phyloP scores from a whole-genome alignment of 1,140 invertebrate genomes.

The Bombus waltoni region DNA sequence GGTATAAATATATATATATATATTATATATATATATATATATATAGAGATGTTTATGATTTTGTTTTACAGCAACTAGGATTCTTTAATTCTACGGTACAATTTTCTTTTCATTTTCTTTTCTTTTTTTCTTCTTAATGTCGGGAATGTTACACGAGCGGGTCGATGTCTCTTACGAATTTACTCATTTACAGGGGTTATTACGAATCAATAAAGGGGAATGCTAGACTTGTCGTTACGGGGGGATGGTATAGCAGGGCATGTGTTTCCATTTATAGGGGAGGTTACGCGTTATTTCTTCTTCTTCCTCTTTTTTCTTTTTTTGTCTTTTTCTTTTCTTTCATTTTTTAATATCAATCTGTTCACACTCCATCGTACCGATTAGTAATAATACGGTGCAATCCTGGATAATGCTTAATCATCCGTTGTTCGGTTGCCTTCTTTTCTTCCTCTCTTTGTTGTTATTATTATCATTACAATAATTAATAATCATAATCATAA shows the following conservation, averaged over 20 bases:
- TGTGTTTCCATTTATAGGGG: slow-evolving; percentile 3
- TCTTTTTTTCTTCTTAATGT: slow-evolving; percentile 24
- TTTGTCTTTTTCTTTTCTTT: background rate
- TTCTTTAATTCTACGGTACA: slow-evolving; percentile 58
- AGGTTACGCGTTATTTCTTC: slow-evolving; percentile 43
- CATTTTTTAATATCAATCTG: slow-evolving; percentile 70
- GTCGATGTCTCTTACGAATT: slow-evolving; percentile 61
- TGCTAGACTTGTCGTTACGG: slow-evolving; percentile 16
- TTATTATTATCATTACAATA: slow-evolving; percentile 65
- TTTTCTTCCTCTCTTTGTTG: background rate
- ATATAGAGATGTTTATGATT: background rate
- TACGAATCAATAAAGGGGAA: slow-evolving; percentile 21
- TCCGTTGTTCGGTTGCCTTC: slow-evolving; percentile 21
- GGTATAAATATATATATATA: slow-evolving; percentile 65
- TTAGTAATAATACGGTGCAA: slow-evolving; percentile 56
- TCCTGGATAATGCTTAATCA: slow-evolving; percentile 65
- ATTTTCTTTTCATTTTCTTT: slow-evolving; percentile 6
- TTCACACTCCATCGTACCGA: slow-evolving; percentile 66
- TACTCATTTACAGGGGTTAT: slow-evolving; percentile 51
- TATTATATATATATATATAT: slow-evolving; percentile 40
- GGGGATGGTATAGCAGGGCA: slow-evolving; percentile 5
- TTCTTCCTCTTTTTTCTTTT: background rate
- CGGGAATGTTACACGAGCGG: slow-evolving; percentile 57
- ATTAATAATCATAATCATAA: slow-evolving; percentile 29
- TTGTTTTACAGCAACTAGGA: slow-evolving; percentile 62